Evolutionary conservation across 2,113 vertebrate genomes (phyloP), one percentile per base, ranked within the genome.

Genomic region (Apodemus sylvaticus): DNA sequence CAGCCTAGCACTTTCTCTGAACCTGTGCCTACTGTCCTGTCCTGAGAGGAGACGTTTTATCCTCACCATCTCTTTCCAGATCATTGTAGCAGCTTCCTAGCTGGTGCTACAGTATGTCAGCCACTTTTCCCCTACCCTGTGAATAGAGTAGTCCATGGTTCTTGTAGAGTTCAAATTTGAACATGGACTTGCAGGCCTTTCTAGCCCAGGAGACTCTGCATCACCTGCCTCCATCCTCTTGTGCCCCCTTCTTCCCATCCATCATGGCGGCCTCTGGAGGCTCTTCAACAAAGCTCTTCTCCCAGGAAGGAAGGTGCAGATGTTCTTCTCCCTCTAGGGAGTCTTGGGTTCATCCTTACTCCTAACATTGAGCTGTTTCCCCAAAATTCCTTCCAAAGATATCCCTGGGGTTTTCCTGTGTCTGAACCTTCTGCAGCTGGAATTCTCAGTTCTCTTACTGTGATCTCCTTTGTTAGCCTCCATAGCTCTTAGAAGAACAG

Each of bases 181-280:
- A 10, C 8, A 6, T 1, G 39, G 22, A 1, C 42, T n/a, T 29
- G 62, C 91, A 71, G 3, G 1, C n/a, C 68, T 64, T 76, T 48
- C 36, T 6, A 62, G 45, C 20, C 31, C 31, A 7, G 1, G 39
- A 89, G n/a, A 60, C 8, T 34, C 29, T 0, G 0, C 0, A 0
- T 16, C 66, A 45, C 82, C 31, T 10, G 55, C 36, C 26, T 29
- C 73, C 42, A 9, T 76, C 39, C 20, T 29, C 34, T 77, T 5
- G 2, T 10, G 20, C 11, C 22, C 39, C 6, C 31, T 14, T 48
- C 2, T 29, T 29, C 73, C 31, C 31, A 31, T 13, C 3, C 3
- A 39, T 51, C 64, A 48, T 4, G 1, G 10, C 22, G 42, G 53
- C 29, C 79, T 91, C 26, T 42, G 34, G 12, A 11, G 31, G 73